A percentile compares a stretch with the other conserved stretches of the same genome.
These are phyloP conservation scores for Latrodectus elegans DNA, from an alignment of 2,888 invertebrate genomes.

Conservation along the genomic window DNA sequence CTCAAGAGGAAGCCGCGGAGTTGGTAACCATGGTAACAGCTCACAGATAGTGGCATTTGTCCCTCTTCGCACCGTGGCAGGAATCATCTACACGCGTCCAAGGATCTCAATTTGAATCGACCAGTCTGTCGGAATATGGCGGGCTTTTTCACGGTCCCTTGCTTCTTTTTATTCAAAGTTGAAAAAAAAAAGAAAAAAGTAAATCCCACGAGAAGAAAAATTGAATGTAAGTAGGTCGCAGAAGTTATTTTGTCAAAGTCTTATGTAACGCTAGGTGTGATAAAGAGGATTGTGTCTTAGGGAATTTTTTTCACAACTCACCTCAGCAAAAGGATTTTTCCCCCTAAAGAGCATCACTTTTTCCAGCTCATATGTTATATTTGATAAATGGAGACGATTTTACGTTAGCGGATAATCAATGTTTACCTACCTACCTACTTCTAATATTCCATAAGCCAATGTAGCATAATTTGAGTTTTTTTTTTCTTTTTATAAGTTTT, in stretches of 20 bases:
- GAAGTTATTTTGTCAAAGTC: conserved; percentile 3
- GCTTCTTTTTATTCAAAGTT: conserved; percentile 3
- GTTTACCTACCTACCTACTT: too few relatives aligned
- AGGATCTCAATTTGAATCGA: conserved; percentile 28
- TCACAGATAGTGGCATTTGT: conserved; percentile 13
- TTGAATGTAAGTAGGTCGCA: conserved; percentile 2
- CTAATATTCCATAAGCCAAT: too few relatives aligned
- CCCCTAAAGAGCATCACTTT: too few relatives aligned
- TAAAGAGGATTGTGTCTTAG: conserved; percentile 1
- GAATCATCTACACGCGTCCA: conserved; percentile 14
- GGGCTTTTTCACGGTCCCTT: not conserved
- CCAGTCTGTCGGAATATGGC: not conserved
- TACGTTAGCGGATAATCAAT: too few relatives aligned
- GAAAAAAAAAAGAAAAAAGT: not conserved
- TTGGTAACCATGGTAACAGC: conserved; percentile 21
- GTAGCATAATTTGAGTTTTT: too few relatives aligned
- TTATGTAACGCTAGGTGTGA: conserved; percentile 2
- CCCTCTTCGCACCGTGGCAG: not conserved
- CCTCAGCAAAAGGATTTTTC: too few relatives aligned
- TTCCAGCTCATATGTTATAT: too few relatives aligned
- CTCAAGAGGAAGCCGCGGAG: conserved; percentile 10
- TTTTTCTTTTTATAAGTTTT: too few relatives aligned
- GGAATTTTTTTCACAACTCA: not conserved
- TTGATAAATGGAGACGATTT: too few relatives aligned
- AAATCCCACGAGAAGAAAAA: conserved; percentile 1